Conservation (phyloP, 1,140 invertebrate genomes). For the Gonatopus flavifemur region DNA sequence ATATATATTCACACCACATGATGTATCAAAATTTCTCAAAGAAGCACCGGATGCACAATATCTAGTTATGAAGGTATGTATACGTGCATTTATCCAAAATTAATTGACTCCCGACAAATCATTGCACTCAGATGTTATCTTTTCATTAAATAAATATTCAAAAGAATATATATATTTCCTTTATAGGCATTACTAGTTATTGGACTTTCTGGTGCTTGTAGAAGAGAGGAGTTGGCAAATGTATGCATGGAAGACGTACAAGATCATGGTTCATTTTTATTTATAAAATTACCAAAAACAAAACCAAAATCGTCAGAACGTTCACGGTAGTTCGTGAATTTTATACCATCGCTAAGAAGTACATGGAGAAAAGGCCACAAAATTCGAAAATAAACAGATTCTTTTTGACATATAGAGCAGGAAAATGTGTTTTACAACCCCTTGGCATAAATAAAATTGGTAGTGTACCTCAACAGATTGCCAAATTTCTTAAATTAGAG, state of each 20-base stretch:
- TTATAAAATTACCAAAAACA: neutral
- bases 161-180: no score
- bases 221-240: neutral
- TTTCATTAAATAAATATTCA: neutral
- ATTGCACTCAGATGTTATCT: no score
- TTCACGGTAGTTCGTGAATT: neutral
- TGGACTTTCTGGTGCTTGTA: no score
- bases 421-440: neutral
- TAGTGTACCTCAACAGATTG: slow-evolving; percentile 1
- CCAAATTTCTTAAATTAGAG: slow-evolving; percentile 2
- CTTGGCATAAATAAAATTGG: slow-evolving; percentile 4
- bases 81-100: no score
- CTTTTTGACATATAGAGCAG: neutral
- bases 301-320: neutral
- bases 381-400: neutral
- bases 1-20: neutral
- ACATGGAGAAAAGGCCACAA: neutral
- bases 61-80: neutral
- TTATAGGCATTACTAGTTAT: no score
- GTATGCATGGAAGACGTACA: neutral
- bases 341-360: neutral
- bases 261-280: neutral
- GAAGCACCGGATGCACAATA: neutral
- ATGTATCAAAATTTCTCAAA: neutral
- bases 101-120: no score